These are phyloP conservation scores for Meles meles DNA, from an alignment of 2,113 vertebrate genomes.

Conservation along the genomic window DNA sequence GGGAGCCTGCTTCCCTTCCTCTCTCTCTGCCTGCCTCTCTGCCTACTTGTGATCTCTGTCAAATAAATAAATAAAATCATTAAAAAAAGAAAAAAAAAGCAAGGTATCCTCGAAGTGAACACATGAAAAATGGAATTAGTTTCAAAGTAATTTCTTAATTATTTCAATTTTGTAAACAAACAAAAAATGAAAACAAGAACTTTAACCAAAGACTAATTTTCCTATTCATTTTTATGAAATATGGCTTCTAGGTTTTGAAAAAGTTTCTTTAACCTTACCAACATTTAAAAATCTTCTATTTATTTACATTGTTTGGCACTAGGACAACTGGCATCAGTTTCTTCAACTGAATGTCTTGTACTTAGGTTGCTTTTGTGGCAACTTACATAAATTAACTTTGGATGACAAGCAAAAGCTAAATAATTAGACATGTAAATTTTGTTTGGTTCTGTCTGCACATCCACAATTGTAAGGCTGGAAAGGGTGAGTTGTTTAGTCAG, in stretches of 20 bases:
- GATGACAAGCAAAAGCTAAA: neutral
- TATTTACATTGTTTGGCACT: neutral
- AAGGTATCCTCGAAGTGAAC: neutral
- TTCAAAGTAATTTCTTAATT: neutral
- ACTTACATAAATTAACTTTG: neutral
- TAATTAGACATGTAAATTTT: neutral
- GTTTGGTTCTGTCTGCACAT: neutral
- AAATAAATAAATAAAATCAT: too few relatives aligned
- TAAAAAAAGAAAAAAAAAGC: neutral
- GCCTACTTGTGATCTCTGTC: too few relatives aligned
- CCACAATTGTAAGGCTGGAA: neutral
- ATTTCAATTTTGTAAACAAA: neutral
- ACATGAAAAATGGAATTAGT: neutral
- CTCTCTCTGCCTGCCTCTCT: too few relatives aligned
- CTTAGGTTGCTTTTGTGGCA: neutral
- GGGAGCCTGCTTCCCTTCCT: too few relatives aligned
- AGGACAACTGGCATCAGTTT: neutral
- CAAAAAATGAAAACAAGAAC: neutral
- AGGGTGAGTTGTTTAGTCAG: neutral
- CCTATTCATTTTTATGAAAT: neutral
- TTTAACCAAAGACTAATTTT: neutral
- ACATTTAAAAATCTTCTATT: neutral
- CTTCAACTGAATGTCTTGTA: neutral
- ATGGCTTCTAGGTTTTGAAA: neutral
- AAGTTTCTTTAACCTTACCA: neutral